A percentile compares a stretch with the other conserved stretches of the same genome.
Conservation (phyloP, 2,888 invertebrate species). For the Oeneis ivallda region DNA sequence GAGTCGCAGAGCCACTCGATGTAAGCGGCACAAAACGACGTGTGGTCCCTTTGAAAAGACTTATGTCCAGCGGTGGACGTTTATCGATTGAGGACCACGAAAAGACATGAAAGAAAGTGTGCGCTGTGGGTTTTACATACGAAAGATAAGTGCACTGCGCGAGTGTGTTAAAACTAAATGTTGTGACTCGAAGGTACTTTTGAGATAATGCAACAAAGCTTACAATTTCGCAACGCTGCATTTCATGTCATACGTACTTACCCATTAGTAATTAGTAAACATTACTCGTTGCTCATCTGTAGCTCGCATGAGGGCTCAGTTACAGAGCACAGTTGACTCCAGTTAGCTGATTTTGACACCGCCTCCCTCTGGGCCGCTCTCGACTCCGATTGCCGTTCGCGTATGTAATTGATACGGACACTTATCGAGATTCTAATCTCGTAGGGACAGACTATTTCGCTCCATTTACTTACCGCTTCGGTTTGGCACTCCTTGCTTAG, state of each 20-base stretch:
- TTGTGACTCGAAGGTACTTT: neutral
- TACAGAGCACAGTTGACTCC: slow-evolving; percentile 32
- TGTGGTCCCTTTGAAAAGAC: too few relatives aligned
- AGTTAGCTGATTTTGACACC: slow-evolving; percentile 35
- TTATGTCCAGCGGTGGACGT: too few relatives aligned
- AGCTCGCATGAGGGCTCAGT: slow-evolving; percentile 13
- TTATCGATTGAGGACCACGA: too few relatives aligned
- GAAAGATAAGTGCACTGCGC: neutral
- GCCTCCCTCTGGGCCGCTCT: slow-evolving; percentile 32
- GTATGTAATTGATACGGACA: slow-evolving; percentile 43
- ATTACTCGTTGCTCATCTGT: neutral
- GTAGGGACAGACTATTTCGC: slow-evolving; percentile 33
- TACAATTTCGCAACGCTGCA: slow-evolving; percentile 5
- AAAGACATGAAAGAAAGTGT: neutral
- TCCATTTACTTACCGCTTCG: slow-evolving; percentile 32
- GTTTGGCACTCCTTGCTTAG: slow-evolving; percentile 28
- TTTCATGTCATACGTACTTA: neutral
- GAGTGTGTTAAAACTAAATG: neutral
- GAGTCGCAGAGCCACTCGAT: too few relatives aligned
- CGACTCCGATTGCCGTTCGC: slow-evolving; percentile 36
- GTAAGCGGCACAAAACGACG: too few relatives aligned
- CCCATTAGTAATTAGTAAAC: slow-evolving; percentile 8
- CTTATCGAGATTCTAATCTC: slow-evolving; percentile 43
- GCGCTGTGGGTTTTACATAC: neutral
- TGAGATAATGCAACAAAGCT: slow-evolving; percentile 16